These are phyloP conservation scores for Xenus cinereus DNA, from an alignment of 2,113 vertebrate species.

Conservation along the genomic window DNA sequence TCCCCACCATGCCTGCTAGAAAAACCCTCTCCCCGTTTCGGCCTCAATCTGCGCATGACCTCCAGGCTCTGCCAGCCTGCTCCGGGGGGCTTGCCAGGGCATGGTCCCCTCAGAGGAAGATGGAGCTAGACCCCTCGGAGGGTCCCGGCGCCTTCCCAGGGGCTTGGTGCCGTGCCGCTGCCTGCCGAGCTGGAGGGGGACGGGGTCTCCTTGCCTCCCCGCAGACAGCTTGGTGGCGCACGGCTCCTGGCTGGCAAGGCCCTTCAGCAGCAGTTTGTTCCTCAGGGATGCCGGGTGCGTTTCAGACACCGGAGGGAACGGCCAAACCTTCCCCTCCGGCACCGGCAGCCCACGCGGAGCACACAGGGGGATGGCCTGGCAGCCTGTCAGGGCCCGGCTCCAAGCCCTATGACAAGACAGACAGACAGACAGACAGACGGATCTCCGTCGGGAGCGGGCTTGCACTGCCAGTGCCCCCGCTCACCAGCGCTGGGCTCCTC, in stretches of 20 bases:
- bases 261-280: neutral
- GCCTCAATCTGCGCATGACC: neutral
- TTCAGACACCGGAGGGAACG: neutral
- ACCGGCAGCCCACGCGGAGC: neutral
- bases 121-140: neutral
- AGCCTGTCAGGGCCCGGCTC: neutral
- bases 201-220: neutral
- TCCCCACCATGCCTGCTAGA: neutral
- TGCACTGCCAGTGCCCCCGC: neutral
- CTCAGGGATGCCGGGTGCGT: neutral
- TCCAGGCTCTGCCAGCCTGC: neutral
- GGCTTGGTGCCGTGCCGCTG: neutral
- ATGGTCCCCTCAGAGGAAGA: fast-evolving
- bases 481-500: neutral
- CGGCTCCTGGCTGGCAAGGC: neutral
- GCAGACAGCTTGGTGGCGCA: neutral
- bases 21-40: neutral
- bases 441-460: neutral
- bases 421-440: neutral
- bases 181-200: neutral
- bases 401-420: neutral
- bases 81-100: fast-evolving
- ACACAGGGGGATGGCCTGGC: neutral
- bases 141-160: neutral
- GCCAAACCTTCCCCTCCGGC: neutral